Conservation (phyloP, 2,113 vertebrate genomes). For the Tonatia bakeri region DNA sequence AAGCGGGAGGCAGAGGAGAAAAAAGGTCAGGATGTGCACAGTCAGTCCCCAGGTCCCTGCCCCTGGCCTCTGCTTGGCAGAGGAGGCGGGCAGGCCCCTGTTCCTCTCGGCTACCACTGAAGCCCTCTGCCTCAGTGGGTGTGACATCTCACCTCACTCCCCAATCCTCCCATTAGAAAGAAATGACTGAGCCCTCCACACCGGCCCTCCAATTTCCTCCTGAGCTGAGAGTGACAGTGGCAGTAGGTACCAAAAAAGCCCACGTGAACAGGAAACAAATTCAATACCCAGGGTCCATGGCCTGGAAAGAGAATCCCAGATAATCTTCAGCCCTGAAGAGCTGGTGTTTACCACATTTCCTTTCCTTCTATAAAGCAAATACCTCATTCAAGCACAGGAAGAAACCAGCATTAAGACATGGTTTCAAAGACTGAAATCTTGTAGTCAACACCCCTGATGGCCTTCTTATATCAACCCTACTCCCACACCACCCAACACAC, state of each 20-base stretch:
- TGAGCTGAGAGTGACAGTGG: neutral
- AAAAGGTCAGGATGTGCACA: fast-evolving
- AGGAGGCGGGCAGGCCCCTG: neutral
- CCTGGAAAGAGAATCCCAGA: neutral
- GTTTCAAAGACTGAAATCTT: neutral
- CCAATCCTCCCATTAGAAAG: neutral
- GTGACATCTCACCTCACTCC: neutral
- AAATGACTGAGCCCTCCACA: neutral
- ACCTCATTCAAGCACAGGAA: neutral
- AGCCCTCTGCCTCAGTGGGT: neutral
- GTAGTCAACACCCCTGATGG: neutral
- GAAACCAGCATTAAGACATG: neutral
- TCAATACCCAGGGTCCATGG: neutral
- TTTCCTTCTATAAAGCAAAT: neutral
- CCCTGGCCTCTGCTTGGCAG: neutral
- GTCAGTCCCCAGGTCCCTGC: neutral
- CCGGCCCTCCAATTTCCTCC: neutral
- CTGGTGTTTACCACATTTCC: neutral
- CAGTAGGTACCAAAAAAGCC: neutral
- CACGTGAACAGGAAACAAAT: neutral
- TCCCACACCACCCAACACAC: neutral
- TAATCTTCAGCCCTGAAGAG: fast-evolving
- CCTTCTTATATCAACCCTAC: neutral
- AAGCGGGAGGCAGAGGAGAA: neutral
- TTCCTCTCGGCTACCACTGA: neutral